phyloP scores from a whole-genome alignment of 2,888 invertebrate species.

The Automeris io region DNA sequence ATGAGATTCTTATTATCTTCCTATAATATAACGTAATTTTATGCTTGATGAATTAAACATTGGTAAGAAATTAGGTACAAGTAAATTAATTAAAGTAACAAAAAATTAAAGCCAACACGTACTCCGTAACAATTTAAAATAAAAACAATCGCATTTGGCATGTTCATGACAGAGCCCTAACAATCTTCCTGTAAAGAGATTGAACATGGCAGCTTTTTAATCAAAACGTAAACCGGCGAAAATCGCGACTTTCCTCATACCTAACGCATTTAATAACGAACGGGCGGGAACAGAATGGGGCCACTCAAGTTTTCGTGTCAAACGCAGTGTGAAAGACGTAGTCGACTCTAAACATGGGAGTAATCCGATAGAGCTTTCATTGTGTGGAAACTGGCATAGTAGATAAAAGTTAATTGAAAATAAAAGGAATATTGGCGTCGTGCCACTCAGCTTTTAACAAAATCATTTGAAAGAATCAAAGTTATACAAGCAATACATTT shows the following conservation, averaged over 20 bases:
- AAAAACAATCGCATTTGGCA: not conserved
- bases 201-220: slow-evolving; percentile 31
- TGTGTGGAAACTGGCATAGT: not conserved
- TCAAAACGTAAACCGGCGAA: slow-evolving; percentile 29
- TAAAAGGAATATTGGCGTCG: too few relatives aligned
- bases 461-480: too few relatives aligned
- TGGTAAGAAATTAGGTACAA: too few relatives aligned
- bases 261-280: slow-evolving; percentile 26
- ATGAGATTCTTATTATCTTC: too few relatives aligned
- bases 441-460: too few relatives aligned
- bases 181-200: slow-evolving; percentile 14
- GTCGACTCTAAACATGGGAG: slow-evolving; percentile 3
- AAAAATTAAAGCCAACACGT: too few relatives aligned
- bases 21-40: too few relatives aligned
- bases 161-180: slow-evolving; percentile 10
- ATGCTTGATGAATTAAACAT: too few relatives aligned
- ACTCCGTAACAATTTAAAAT: too few relatives aligned
- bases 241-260: slow-evolving; percentile 23
- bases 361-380: slow-evolving; percentile 3
- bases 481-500: too few relatives aligned
- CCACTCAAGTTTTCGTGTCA: slow-evolving; percentile 32
- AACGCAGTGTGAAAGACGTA: slow-evolving; percentile 20
- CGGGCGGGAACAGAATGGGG: slow-evolving; percentile 3
- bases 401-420: not conserved
- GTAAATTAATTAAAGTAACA: too few relatives aligned